Conservation (phyloP, 30 jellyfish, hydroid and myxozoan species). For the Aurelia aurita complex sp. Pacific region DNA sequence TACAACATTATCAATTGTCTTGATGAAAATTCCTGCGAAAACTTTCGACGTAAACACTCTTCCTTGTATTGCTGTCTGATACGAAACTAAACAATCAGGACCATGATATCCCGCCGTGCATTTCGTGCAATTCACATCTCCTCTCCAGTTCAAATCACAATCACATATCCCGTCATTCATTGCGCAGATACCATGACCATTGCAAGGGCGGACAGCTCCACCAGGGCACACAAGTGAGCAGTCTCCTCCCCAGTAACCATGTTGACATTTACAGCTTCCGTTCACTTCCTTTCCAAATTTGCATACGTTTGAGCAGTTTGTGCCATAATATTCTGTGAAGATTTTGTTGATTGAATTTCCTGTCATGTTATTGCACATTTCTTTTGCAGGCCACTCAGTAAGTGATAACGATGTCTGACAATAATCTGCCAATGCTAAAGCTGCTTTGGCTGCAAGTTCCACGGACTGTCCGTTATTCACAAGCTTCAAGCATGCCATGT, state of each 20-base stretch:
- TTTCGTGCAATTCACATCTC: slow-evolving; percentile 36
- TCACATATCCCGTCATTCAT: slow-evolving; percentile 34
- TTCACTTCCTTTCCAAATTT: slow-evolving; percentile 19
- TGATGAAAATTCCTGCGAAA: slow-evolving; percentile 32
- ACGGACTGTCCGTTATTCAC: neutral
- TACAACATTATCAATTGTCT: slow-evolving; percentile 32
- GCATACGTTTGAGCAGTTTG: slow-evolving; percentile 40
- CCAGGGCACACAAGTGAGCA: slow-evolving; percentile 59
- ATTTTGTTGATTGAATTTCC: neutral
- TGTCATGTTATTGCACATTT: slow-evolving; percentile 22
- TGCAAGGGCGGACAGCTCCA: slow-evolving; percentile 52
- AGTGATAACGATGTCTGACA: slow-evolving; percentile 37
- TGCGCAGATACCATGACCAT: slow-evolving; percentile 52
- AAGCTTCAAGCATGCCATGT: slow-evolving; percentile 51
- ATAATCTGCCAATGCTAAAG: slow-evolving; percentile 36
- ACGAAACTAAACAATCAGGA: slow-evolving; percentile 33
- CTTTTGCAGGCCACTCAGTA: slow-evolving; percentile 57
- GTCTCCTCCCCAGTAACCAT: slow-evolving; percentile 58
- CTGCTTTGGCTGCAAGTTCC: slow-evolving; percentile 19
- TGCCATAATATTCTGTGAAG: slow-evolving; percentile 15
- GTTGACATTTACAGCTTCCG: slow-evolving; percentile 36
- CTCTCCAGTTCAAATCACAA: slow-evolving; percentile 61
- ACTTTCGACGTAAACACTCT: neutral
- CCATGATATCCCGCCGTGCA: slow-evolving; percentile 56
- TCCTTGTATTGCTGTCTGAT: neutral